Evolutionary conservation across 1,140 invertebrate genomes (phyloP), one percentile per base, ranked within the genome.

Genomic region (Coelopa frigida): DNA sequence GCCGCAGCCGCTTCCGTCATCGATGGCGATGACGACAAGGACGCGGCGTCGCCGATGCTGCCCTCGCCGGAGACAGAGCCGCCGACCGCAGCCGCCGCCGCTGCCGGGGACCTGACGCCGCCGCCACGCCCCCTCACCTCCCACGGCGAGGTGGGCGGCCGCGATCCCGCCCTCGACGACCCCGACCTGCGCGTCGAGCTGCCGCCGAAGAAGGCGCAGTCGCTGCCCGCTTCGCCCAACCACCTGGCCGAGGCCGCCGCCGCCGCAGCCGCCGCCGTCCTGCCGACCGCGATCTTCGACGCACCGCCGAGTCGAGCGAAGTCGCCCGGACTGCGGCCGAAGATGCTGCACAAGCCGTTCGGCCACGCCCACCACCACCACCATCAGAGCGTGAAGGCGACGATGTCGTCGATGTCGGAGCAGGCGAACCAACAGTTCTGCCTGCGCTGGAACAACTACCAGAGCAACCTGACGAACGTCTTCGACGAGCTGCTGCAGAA

Each of bases 401-500:
- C 52, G 0, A 52, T 32, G 11, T 3, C 15, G 10, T 15, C n/a
- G n/a, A 54, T 17, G n/a, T n/a, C n/a, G n/a, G n/a, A n/a, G n/a
- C n/a, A n/a, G n/a, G n/a, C 18, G 11, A 62, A 61, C 49, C 76
- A 78, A 53, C 75, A 77, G 55, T 78, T 93, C 75, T 94, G 90
- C 69, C 76, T 94, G 58, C 78, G 89, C 24, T 94, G 90, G 91
- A 94, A 94, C 77, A 93, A 94, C 68, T 94, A 94, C 72, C 89
- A 92, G 68, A 83, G 78, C 46, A 94, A 94, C 68, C 73, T 94
- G 57, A 87, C 89, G 42, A 90, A 83, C 71, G 89, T 91, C 46
- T 94, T 95, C 72, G 89, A 93, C 61, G 87, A 92, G 70, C 79
- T 95, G 42, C 76, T 93, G 38, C 87, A 91, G 69, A 89, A 81